Percentiles rank a stretch among this genome's conserved stretches.
Evolutionary conservation across 2,113 vertebrate genomes (phyloP).

Genomic region (Leucosticte australis): DNA sequence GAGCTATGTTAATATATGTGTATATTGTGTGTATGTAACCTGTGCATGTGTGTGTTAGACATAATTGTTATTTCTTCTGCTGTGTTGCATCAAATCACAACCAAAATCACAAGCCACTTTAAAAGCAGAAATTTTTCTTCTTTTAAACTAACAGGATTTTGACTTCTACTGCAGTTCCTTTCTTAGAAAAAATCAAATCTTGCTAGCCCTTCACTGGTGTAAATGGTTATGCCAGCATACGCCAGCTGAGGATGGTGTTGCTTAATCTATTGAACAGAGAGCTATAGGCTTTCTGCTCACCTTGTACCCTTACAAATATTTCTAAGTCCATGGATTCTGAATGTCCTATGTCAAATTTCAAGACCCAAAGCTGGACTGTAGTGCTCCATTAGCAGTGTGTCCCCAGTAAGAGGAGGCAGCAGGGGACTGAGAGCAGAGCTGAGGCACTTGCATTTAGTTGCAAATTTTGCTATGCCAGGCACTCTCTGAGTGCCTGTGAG

Average conservation of each 20-base stretch:
- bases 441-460: not conserved
- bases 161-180: not conserved
- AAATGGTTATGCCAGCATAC: conserved; percentile 14
- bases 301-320: not conserved
- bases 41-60: not conserved
- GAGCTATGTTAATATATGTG: conserved; percentile 27
- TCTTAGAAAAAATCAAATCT: not conserved
- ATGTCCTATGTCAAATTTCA: not conserved
- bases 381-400: fast-evolving
- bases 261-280: not conserved
- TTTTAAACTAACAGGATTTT: not conserved
- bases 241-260: conserved; percentile 55
- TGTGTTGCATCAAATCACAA: not conserved
- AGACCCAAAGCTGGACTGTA: not conserved
- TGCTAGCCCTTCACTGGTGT: not conserved
- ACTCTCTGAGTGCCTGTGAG: not conserved
- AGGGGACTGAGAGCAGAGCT: fast-evolving
- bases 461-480: not conserved
- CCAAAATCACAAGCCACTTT: not conserved
- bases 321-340: not conserved
- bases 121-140: not conserved
- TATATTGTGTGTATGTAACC: not conserved
- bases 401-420: not conserved
- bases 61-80: not conserved
- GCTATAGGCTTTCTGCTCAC: not conserved